Evolutionary conservation across 2,888 invertebrate genomes (phyloP).

Genomic region (Lamellibrachia columna): DNA sequence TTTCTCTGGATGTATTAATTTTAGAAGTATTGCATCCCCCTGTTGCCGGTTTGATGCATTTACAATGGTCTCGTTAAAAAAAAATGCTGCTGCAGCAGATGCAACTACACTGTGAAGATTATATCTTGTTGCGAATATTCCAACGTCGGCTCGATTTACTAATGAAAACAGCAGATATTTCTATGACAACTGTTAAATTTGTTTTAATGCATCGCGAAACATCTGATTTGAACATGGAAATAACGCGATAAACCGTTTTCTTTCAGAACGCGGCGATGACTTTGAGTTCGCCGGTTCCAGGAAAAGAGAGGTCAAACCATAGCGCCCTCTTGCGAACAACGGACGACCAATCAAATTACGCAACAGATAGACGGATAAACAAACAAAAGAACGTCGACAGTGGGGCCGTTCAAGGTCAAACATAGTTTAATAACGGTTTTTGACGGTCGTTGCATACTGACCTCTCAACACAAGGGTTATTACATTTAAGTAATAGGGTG

Average conservation of each 20-base stretch:
- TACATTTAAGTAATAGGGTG: no score
- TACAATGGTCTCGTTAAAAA: background rate
- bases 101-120: no score
- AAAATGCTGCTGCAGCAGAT: background rate
- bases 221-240: background rate
- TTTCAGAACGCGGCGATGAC: slow-evolving; percentile 10
- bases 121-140: background rate
- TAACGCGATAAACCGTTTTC: background rate
- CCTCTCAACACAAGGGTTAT: no score
- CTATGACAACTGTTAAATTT: background rate
- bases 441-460: no score
- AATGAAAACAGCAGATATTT: background rate
- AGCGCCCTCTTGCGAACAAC: background rate
- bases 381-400: background rate
- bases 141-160: background rate
- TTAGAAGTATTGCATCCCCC: background rate
- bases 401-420: background rate
- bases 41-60: background rate
- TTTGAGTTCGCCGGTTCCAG: background rate
- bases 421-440: no score
- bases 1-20: background rate
- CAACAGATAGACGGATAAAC: background rate
- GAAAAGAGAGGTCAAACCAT: background rate
- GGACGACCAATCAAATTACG: background rate
- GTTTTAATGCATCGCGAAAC: background rate